phyloP scores from a whole-genome alignment of 2,113 vertebrate genomes.

The Xiphophorus maculatus region DNA sequence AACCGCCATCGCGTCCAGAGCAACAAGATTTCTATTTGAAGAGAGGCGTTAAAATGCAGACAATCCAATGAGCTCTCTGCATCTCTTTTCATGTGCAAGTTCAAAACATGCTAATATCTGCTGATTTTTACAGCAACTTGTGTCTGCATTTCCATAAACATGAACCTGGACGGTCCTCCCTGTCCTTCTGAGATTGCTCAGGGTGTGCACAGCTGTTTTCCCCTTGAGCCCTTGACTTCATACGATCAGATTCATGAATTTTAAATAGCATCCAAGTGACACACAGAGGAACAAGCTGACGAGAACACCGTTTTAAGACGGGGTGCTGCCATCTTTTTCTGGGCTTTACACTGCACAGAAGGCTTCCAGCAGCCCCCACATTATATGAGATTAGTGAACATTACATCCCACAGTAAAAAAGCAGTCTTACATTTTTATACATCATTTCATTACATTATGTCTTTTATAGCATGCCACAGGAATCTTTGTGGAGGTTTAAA shows the following conservation, averaged over 20 bases:
- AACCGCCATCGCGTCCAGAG: neutral
- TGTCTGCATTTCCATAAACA: neutral
- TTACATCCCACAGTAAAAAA: too few relatives aligned
- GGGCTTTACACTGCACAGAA: too few relatives aligned
- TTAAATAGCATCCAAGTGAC: neutral
- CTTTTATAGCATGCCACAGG: too few relatives aligned
- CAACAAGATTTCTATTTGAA: neutral
- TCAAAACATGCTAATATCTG: neutral
- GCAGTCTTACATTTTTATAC: too few relatives aligned
- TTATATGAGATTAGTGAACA: too few relatives aligned
- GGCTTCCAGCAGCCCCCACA: too few relatives aligned
- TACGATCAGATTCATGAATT: conserved; percentile 13
- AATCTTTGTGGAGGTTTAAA: too few relatives aligned
- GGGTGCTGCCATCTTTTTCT: neutral
- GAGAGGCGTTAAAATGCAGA: neutral
- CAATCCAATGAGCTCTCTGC: neutral
- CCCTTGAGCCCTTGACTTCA: conserved; percentile 30
- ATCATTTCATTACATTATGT: too few relatives aligned
- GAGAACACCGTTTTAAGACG: neutral
- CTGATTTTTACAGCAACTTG: too few relatives aligned
- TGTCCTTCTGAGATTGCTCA: conserved; percentile 10
- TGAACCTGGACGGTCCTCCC: neutral
- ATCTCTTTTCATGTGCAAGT: neutral
- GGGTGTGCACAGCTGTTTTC: conserved; percentile 5
- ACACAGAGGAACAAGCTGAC: neutral